Evolutionary conservation across 2,113 vertebrate species (phyloP), one percentile per base, ranked within the genome.

Genomic region (Protomyctophum bolini): DNA sequence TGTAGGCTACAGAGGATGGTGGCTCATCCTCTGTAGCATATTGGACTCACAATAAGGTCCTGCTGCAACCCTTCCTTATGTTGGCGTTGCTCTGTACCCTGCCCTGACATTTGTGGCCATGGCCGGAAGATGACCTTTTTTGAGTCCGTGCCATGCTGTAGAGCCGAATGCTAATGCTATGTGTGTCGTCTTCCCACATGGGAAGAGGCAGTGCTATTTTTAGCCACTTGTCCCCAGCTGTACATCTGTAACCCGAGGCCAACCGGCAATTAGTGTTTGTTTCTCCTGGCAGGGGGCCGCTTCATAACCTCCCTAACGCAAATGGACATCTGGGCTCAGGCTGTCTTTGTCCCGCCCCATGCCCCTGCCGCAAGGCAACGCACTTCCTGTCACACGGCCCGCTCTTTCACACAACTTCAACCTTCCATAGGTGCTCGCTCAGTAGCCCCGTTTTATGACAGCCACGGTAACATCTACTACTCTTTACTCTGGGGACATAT

Each of bases 201-300:
- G 86, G 86, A 91, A 87, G 69, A 83, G 82, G 80, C 78, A 49
- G 58, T 28, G 77, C 75, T 93, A 93, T 93, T 91, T 93, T 89
- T 92, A 93, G 89, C 77, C 56, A 15, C 74, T 68, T 81, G 79
- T 92, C 90, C 90, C 84, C 91, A 92, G 88, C 91, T 93, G 92
- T 86, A 92, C 81, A 88, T 88, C 82, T 85, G 73, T 85, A 87
- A 86, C 90, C 83, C 66, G 73, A 61, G 83, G 88, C 89, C 88
- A 89, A 83, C 84, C 81, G 83, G 90, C 90, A 93, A 92, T 91
- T 92, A 91, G 88, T 82, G 87, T 90, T 88, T 90, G 86, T 82
- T 87, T 87, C 85, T 86, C 79, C 79, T 75, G 77, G 84, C 81
- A 83, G 85, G 68, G 82, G 76, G 79, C 85, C 70, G 77, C 73